Conservation (phyloP, 2,888 invertebrate species). For the Noctua fimbriata region DNA sequence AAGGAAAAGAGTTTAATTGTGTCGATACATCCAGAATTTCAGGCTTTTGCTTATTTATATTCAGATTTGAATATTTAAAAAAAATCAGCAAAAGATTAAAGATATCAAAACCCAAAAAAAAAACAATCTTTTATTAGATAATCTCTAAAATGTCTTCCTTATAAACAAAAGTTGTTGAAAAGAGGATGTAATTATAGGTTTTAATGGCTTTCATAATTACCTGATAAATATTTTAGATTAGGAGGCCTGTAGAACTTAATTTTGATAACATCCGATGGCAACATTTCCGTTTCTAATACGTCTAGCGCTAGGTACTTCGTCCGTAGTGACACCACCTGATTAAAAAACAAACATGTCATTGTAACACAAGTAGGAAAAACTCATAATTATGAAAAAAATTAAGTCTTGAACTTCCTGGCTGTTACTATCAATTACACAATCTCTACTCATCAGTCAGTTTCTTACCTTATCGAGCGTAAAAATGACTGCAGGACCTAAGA, state of each 20-base stretch:
- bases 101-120: not conserved
- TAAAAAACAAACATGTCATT: constrained; percentile 2
- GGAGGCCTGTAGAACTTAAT: constrained; percentile 98
- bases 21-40: not conserved
- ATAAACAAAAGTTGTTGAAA: not conserved
- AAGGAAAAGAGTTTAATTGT: not conserved
- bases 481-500: constrained; percentile 96
- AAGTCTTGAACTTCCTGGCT: not conserved
- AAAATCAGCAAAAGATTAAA: not conserved
- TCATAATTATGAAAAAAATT: not conserved
- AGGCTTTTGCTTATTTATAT: not conserved
- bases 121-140: not conserved
- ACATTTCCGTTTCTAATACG: constrained; percentile 97
- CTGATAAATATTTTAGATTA: constrained; percentile 97
- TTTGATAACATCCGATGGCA: constrained; percentile 98
- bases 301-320: constrained; percentile 98
- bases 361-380: not conserved
- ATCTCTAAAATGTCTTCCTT: not conserved
- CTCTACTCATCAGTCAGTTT: not conserved
- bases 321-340: constrained; percentile 95
- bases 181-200: not conserved
- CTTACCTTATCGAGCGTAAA: constrained; percentile 96
- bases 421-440: too few species aligned
- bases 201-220: constrained; percentile 69
- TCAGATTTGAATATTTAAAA: not conserved